phyloP scores from a whole-genome alignment of 2,888 invertebrate species.

The Rhogogaster chlorosoma region DNA sequence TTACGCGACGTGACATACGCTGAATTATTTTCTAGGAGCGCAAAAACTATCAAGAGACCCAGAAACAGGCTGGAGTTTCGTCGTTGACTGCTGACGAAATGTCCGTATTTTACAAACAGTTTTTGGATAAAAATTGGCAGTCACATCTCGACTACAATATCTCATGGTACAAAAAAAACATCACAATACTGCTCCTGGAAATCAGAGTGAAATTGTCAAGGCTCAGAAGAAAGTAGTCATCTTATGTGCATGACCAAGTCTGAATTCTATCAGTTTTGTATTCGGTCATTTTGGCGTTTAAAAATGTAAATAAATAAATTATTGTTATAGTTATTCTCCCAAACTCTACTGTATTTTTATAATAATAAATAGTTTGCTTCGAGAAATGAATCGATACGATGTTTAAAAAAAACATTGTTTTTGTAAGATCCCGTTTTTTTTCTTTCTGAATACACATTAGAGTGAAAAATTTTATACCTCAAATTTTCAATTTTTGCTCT shows the following conservation, averaged over 20 bases:
- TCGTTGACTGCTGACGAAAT: conserved; percentile 89
- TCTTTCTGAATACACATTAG: too few species aligned
- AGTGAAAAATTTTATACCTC: too few species aligned
- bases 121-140: conserved; percentile 90
- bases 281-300: neutral
- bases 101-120: conserved; percentile 93
- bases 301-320: conserved; percentile 63
- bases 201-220: conserved; percentile 79
- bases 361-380: neutral
- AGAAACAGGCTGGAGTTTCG: conserved; percentile 75
- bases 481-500: too few species aligned
- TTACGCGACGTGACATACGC: neutral
- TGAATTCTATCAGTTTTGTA: neutral
- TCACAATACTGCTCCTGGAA: conserved; percentile 83
- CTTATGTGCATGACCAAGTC: neutral
- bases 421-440: too few species aligned
- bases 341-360: neutral
- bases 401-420: neutral
- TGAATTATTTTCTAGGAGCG: conserved; percentile 73
- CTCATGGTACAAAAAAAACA: conserved; percentile 91
- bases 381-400: neutral
- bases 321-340: neutral
- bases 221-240: conserved; percentile 51
- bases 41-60: conserved; percentile 72
- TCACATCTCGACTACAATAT: conserved; percentile 88